A percentile compares a stretch with the other conserved stretches of the same genome.
Evolutionary conservation across 2,113 vertebrate species (phyloP).

Genomic region (Anas platyrhynchos): DNA sequence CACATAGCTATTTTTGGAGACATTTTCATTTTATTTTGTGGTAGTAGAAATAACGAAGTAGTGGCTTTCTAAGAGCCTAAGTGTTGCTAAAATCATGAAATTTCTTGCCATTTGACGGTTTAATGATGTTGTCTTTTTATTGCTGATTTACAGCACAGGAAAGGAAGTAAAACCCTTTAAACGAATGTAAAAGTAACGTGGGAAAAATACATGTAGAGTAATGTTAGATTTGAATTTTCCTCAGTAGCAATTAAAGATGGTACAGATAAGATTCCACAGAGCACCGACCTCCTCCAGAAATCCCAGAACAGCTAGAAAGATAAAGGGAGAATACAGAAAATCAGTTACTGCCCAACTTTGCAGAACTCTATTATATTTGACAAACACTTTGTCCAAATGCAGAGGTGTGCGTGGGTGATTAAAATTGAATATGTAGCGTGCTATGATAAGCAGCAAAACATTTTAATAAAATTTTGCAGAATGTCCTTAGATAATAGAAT

Average conservation of each 20-base stretch:
- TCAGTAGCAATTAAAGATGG: constrained; percentile 9
- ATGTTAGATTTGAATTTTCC: constrained; percentile 15
- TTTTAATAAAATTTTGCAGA: not conserved
- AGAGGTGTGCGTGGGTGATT: not conserved
- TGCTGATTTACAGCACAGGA: not conserved
- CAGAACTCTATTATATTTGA: not conserved
- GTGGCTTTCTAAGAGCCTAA: not conserved
- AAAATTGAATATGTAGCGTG: not conserved
- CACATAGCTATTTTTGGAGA: not conserved
- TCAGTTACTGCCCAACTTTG: not conserved
- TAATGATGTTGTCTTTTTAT: not conserved
- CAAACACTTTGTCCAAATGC: not conserved
- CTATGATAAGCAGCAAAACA: not conserved
- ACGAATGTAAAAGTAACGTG: not conserved
- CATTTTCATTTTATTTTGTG: not conserved
- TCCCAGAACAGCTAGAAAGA: constrained; percentile 19
- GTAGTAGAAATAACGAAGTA: not conserved
- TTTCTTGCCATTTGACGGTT: not conserved
- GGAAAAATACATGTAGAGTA: not conserved
- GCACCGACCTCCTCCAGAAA: constrained; percentile 21
- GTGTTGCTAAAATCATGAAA: not conserved
- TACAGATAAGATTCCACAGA: constrained; percentile 17
- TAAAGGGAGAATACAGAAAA: constrained; percentile 7
- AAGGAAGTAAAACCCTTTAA: not conserved
- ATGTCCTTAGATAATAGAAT: not conserved